Evolutionary conservation across 2,113 vertebrate species (phyloP).

Genomic region (Perca flavescens): DNA sequence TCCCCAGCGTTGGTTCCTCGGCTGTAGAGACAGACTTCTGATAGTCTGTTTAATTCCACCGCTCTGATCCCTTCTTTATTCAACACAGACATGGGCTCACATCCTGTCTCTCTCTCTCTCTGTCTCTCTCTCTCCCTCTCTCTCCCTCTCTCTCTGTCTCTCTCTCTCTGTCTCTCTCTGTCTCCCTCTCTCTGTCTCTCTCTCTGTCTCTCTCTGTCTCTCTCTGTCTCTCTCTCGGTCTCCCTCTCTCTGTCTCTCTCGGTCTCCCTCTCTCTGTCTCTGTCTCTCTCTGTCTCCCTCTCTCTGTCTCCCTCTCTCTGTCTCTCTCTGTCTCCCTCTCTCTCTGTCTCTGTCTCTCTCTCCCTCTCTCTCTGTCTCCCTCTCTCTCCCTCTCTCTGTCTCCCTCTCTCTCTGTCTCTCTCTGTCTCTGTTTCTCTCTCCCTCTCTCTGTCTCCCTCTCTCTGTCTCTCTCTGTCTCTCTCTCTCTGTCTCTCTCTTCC

Average conservation of each 20-base stretch:
- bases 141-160: too few relatives aligned
- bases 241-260: not conserved
- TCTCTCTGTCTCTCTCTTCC: too few relatives aligned
- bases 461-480: too few relatives aligned
- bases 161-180: too few relatives aligned
- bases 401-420: too few relatives aligned
- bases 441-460: not conserved
- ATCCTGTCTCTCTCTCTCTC: not conserved
- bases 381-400: too few relatives aligned
- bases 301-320: too few relatives aligned
- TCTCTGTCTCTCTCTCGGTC: not conserved
- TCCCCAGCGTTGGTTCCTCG: too few relatives aligned
- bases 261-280: not conserved
- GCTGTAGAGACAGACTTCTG: not conserved
- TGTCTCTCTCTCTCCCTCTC: not conserved
- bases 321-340: not conserved
- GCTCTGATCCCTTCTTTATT: constrained; percentile 43
- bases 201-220: not conserved
- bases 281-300: too few relatives aligned
- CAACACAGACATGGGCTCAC: not conserved
- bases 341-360: not conserved
- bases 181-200: too few relatives aligned
- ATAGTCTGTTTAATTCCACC: constrained; percentile 25
- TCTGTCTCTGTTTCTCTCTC: not conserved
- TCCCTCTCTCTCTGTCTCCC: too few relatives aligned